Evolutionary conservation across 2,113 vertebrate species (phyloP), one percentile per base, ranked within the genome.

Genomic region (Rostratula benghalensis): DNA sequence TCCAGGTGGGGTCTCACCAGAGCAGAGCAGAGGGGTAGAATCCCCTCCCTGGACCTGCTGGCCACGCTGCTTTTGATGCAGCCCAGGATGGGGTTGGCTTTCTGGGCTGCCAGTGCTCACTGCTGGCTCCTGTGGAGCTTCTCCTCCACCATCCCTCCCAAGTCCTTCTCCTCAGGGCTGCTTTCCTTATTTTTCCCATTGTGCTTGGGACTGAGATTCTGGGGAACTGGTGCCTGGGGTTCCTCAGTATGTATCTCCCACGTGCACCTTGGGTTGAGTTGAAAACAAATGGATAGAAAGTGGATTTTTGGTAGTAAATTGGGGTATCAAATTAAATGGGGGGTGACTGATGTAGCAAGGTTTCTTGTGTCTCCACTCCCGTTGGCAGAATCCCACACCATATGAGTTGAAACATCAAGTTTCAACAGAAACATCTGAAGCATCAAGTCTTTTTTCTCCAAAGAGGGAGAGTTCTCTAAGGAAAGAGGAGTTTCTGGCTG

Each of bases 201-300:
- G 43, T 22, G 9, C 28, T 7, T 0, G 1, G 46, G 23, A 7
- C 50, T 20, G 45, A 30, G 23, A 39, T 9, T 15, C 25, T 6
- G 18, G 21, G 25, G 50, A 41, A 9, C 37, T 33, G 54, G 53
- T 21, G 28, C 12, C 22, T 3, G 39, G 22, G 33, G 24, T 33
- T 61, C 19, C 21, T 41, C 4, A 5, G 13, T 11, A 25, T 33
- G n/a, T 25, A 5, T 33, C 35, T 81, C 51, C 28, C 7, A 12
- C 3, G 21, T 31, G 22, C 23, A 45, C 11, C 54, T 45, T 2
- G 0, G 14, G 11, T 39, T 16, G 41, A 41, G 30, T 41, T 48
- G 57, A 78, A 64, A 63, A 70, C 50, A 70, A 50, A 9, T 30
- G 19, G 13, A 13, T 10, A 20, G 17, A 43, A 77, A 61, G 17